Conservation (phyloP, 2,797 vertebrate species). For the Emys orbicularis region DNA sequence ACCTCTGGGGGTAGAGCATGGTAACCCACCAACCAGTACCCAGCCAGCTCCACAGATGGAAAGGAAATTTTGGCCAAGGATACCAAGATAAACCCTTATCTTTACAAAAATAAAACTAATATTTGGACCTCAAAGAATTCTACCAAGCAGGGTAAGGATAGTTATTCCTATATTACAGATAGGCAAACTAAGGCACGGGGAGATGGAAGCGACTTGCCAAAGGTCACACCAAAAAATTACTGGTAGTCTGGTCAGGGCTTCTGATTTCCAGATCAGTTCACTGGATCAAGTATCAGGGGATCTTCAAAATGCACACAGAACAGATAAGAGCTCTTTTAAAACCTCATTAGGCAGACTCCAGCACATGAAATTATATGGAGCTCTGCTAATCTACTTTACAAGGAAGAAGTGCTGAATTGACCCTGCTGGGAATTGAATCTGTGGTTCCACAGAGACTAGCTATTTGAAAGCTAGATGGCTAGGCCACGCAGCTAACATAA, state of each 20-base stretch:
- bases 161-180: not conserved
- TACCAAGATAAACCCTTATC: not conserved
- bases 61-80: not conserved
- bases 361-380: fast-evolving
- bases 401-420: not conserved
- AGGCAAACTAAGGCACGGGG: not conserved
- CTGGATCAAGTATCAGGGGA: fast-evolving
- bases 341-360: not conserved
- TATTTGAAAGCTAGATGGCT: not conserved
- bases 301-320: not conserved
- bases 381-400: not conserved
- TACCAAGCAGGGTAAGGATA: not conserved
- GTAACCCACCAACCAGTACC: not conserved
- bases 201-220: not conserved
- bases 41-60: not conserved
- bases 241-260: too few species aligned
- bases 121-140: not conserved
- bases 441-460: not conserved
- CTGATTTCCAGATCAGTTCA: not conserved
- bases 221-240: not conserved
- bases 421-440: not conserved
- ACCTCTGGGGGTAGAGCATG: not conserved
- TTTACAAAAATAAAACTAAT: not conserved
- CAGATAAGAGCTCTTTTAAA: fast-evolving
- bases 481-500: not conserved